Evolutionary conservation across 1,140 invertebrate genomes (phyloP).

Genomic region (Lepidostoma basale): DNA sequence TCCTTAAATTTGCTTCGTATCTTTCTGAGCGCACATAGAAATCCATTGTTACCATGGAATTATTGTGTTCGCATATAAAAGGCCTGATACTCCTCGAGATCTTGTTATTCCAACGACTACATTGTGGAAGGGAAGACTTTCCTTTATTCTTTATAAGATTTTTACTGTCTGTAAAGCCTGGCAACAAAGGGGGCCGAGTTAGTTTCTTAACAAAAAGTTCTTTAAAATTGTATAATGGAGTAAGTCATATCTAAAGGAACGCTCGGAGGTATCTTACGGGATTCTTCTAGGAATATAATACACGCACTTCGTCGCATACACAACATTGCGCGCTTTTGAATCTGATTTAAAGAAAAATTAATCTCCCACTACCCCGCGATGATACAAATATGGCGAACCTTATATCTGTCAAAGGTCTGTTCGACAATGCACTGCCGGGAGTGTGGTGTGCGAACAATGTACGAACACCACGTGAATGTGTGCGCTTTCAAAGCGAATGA

Average conservation of each 20-base stretch:
- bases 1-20: conserved; percentile 15
- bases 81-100: conserved; percentile 20
- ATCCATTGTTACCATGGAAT: conserved; percentile 26
- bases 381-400: conserved; percentile 6
- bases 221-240: conserved; percentile 23
- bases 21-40: conserved; percentile 20
- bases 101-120: conserved; percentile 28
- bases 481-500: conserved; percentile 34
- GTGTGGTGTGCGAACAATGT: conserved; percentile 10
- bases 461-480: conserved; percentile 22
- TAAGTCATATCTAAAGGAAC: conserved; percentile 21
- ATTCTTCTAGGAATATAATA: conserved; percentile 13
- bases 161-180: conserved; percentile 22
- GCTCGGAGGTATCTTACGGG: neutral
- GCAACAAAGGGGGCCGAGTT: conserved; percentile 18
- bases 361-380: neutral
- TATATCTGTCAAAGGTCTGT: conserved; percentile 1
- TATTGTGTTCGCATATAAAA: conserved; percentile 30
- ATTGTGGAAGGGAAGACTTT: conserved; percentile 25
- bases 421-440: conserved; percentile 12
- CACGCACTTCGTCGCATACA: no score
- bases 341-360: neutral
- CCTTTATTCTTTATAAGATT: conserved; percentile 30
- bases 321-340: neutral
- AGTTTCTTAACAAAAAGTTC: conserved; percentile 22